Evolutionary conservation across 2,113 vertebrate species (phyloP), one percentile per base, ranked within the genome.

Genomic region (Eulemur macaco): DNA sequence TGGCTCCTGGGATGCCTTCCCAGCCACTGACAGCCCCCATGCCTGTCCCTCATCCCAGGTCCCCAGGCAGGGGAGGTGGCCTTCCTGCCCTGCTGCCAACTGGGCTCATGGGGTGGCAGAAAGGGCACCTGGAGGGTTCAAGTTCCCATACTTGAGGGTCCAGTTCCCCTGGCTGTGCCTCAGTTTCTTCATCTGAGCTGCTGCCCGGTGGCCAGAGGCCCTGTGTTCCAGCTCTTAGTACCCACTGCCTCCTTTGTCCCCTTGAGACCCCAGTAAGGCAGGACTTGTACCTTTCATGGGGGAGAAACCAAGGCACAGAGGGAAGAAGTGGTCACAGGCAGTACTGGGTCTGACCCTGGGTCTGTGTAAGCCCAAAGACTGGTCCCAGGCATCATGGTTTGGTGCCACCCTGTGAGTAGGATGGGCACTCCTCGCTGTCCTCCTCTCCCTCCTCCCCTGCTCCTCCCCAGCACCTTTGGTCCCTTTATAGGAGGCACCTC

Each of bases 391-490:
- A 2, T 6, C 4, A 4, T 64, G 60, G 58, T 23, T 34, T 20
- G 21, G 11, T 2, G 18, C 18, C 6, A 14, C 20, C 20, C 12
- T 8, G 12, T 13, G 17, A 20, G 45, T 17, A 20, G 34, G 9
- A 2, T 12, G 1, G 37, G 47, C 10, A 8, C 68, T 50, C 1
- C 25, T 23, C 15, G 10, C 54, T 52, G 25, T 39, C 8, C 47
- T 13, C 14, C 12, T 8, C 10, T 18, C 37, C 86, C 21, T 50
- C 21, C 10, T 20, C 9, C 23, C 58, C 21, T 37, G 15, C 4
- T 34, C 63, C 50, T 37, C 15, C n/a, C 52, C 14, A 2, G 0
- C 0, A 0, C 14, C 54, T 17, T 60, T 1, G 9, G 37, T 17
- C 25, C 86, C 58, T 6, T 34, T 8, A 45, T 1, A 50, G 77